Conservation (phyloP, 2,888 invertebrate species). For the Limnephilus rhombicus region DNA sequence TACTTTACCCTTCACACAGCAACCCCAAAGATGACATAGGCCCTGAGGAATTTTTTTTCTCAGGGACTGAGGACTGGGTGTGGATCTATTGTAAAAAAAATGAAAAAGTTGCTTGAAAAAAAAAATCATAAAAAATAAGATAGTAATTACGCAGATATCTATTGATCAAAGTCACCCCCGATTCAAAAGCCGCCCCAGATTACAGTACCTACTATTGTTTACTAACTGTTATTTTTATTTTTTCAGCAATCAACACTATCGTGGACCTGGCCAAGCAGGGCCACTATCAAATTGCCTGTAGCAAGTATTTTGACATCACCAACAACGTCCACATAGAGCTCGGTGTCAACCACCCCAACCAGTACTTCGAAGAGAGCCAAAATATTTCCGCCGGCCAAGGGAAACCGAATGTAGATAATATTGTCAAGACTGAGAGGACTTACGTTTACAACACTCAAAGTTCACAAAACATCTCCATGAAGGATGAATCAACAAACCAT, state of each 20-base stretch:
- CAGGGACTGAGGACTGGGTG: too few relatives aligned
- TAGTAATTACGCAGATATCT: too few relatives aligned
- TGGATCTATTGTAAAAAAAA: too few relatives aligned
- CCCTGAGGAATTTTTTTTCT: too few relatives aligned
- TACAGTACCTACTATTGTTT: conserved; percentile 14
- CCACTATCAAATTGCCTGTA: conserved; percentile 94
- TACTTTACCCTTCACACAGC: too few relatives aligned
- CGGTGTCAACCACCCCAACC: conserved; percentile 93
- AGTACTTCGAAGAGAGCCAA: conserved; percentile 91
- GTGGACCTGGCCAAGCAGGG: conserved; percentile 84
- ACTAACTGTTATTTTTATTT: conserved; percentile 63
- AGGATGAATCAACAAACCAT: conserved; percentile 24
- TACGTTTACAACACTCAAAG: conserved; percentile 48
- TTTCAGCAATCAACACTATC: conserved; percentile 84
- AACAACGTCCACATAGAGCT: conserved; percentile 82
- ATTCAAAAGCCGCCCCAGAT: too few relatives aligned
- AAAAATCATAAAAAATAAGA: too few relatives aligned
- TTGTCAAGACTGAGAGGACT: conserved; percentile 52
- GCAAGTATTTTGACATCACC: conserved; percentile 88
- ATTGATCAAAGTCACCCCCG: too few relatives aligned
- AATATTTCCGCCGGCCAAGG: conserved; percentile 73
- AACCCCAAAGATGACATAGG: too few relatives aligned
- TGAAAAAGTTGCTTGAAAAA: too few relatives aligned
- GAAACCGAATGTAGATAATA: conserved; percentile 69
- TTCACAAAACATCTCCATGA: conserved; percentile 44